These are phyloP conservation scores for Lithophane socia DNA, from an alignment of 2,888 invertebrate species.

Conservation along the genomic window DNA sequence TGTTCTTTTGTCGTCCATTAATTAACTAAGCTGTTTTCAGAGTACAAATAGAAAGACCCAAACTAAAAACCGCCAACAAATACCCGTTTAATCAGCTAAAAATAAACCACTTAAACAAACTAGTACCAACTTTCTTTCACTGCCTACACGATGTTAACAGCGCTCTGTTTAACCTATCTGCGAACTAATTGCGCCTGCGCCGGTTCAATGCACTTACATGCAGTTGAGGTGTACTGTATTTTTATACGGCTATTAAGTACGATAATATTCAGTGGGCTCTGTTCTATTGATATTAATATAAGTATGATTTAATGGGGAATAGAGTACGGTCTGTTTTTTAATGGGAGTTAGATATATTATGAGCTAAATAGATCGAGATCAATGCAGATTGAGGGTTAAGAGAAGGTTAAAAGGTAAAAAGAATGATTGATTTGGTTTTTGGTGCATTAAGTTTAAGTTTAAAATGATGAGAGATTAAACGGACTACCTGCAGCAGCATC, in stretches of 20 bases:
- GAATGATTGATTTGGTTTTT: slow-evolving; percentile 7
- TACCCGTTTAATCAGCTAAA: slow-evolving; percentile 21
- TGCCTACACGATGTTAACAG: slow-evolving; percentile 59
- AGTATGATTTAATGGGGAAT: slow-evolving; percentile 58
- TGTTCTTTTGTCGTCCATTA: not conserved
- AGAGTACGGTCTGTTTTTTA: slow-evolving; percentile 43
- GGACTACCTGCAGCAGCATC: not conserved
- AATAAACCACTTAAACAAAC: slow-evolving; percentile 43
- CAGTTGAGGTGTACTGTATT: slow-evolving; percentile 68
- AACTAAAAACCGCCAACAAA: slow-evolving; percentile 10
- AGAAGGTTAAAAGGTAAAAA: slow-evolving; percentile 23
- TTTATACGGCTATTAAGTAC: slow-evolving; percentile 59
- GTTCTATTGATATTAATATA: slow-evolving; percentile 54
- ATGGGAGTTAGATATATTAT: slow-evolving; percentile 24
- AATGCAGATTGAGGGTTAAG: slow-evolving; percentile 34
- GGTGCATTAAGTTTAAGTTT: not conserved
- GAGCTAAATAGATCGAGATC: slow-evolving; percentile 33
- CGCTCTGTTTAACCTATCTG: slow-evolving; percentile 61
- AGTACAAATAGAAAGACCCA: not conserved
- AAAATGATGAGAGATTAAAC: not conserved
- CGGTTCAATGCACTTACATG: slow-evolving; percentile 74
- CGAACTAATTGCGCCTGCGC: slow-evolving; percentile 73
- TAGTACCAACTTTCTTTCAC: slow-evolving; percentile 57
- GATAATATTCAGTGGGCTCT: slow-evolving; percentile 63
- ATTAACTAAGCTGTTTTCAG: not conserved